Base-by-base conservation (phyloP, 2,888 invertebrate genomes). In the Vanessa cardui region DNA sequence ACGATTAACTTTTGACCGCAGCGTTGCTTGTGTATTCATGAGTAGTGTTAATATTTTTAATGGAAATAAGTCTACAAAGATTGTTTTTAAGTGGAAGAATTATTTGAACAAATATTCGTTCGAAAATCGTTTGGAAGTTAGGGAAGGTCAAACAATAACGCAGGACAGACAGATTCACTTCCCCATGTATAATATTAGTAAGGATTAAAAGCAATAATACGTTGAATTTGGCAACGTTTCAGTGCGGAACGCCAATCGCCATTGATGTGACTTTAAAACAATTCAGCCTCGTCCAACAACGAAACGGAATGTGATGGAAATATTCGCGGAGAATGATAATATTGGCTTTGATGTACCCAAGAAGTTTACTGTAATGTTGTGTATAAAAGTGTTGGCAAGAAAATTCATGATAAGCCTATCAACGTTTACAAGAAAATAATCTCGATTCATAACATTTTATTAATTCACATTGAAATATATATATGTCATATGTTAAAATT, bases 191-290 rank as follows among this genome's bases (percentile, higher is more conserved):
- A 56, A 39, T 18, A 18, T 39, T 56, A 9, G 18, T 56, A 56
- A 39, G 39, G 39, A 52, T 61, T 52, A 18, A 58, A 39, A 16
- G 50, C 58, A 62, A 66, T 59, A 68, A 63, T 64, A 39, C 64
- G 52, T 66, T 47, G 54, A 66, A 64, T 66, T 69, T 72, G 68
- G 71, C 71, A 73, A 58, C 20, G 56, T 58, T 58, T 64, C 68
- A 68, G 60, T 60, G 33, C 49, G 45, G 60, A 45, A 58, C 60
- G 62, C 21, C 49, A 39, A 39, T 49, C 31, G 45, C 49, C 49
- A 61, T 56, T 56, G 56, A 56, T 56, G 56, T 18, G 39, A 61
- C 46, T 61, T 61, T 18, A 50, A 49, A 61, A 61, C 61, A 20
- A 61, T 33, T 61, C 47, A 61, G 26, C 56, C 61, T 61, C 58